Evolutionary conservation across 2,797 vertebrate species (phyloP), one percentile per base, ranked within the genome.

Genomic region (Rhyacichthys aspro): DNA sequence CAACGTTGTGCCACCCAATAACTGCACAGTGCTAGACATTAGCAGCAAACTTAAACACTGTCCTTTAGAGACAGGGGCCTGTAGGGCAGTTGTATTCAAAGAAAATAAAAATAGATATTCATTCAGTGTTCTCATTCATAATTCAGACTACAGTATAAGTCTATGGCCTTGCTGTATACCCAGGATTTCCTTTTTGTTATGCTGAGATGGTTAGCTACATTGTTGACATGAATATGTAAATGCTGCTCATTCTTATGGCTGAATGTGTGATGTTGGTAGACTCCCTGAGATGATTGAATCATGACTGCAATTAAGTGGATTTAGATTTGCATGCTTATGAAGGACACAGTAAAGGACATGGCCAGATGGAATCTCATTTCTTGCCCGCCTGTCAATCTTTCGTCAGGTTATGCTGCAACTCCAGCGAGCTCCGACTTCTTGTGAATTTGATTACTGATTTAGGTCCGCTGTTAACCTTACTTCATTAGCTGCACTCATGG

Each of bases 361-460:
- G 28, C 59, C 55, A 46, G 42, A 64, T 70, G 64, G 72, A 87
- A 90, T 86, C 70, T 77, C 77, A 91, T 89, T 89, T 85, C 61
- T 70, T 43, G 46, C 23, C 37, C 3, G 46, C 58, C 63, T 81
- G 87, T 88, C 87, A 85, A 55, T 86, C 70, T 77, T 59, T 81
- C 34, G 46, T 85, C 70, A 79, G 64, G 43, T 55, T 37, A 33
- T 56, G 28, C 61, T 66, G 57, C 43, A 73, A 71, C 66, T 48
- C 38, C 70, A 83, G 78, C 34, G 60, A 67, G 61, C 65, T 66
- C 70, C 63, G 74, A 78, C 70, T 86, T 72, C 66, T 39, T 17
- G 43, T 73, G 57, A 58, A 62, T 80, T 73, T 18, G 74, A 52
- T 67, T 46, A 58, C 66, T 75, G 64, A 86, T 84, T 70, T 86